Percentiles rank a stretch among this genome's conserved stretches.
Evolutionary conservation across 2,113 vertebrate genomes (phyloP).

Genomic region (Nipponia nippon): DNA sequence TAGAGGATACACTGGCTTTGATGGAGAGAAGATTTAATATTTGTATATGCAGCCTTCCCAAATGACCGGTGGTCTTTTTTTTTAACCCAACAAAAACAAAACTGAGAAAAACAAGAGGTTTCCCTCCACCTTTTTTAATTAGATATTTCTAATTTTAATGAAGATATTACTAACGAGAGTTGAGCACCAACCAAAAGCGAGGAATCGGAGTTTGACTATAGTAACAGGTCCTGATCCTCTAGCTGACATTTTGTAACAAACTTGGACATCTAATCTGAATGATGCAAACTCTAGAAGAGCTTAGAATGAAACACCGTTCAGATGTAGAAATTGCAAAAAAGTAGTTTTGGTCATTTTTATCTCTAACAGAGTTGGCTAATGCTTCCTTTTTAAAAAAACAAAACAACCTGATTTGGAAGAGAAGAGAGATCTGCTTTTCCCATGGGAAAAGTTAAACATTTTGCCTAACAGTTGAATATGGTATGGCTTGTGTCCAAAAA

Average conservation of each 20-base stretch:
- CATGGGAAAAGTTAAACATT: not conserved
- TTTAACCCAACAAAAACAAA: not conserved
- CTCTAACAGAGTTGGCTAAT: not conserved
- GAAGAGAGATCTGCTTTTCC: not conserved
- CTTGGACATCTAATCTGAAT: not conserved
- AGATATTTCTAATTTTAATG: not conserved
- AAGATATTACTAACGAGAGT: not conserved
- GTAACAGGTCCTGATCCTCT: not conserved
- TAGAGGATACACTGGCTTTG: not conserved
- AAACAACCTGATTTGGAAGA: not conserved
- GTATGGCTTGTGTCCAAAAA: not conserved
- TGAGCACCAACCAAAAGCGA: not conserved
- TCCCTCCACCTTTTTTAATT: not conserved
- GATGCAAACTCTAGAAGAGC: not conserved
- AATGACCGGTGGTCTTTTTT: not conserved
- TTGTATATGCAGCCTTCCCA: not conserved
- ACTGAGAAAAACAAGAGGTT: not conserved
- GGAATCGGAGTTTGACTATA: not conserved
- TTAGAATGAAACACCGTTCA: not conserved
- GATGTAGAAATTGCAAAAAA: not conserved
- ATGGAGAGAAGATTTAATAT: not conserved
- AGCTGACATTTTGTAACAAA: not conserved
- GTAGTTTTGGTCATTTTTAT: not conserved
- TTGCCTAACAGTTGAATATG: not conserved
- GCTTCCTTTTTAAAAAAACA: not conserved